Evolutionary conservation across 2,113 vertebrate species (phyloP).

Genomic region (Ia io): DNA sequence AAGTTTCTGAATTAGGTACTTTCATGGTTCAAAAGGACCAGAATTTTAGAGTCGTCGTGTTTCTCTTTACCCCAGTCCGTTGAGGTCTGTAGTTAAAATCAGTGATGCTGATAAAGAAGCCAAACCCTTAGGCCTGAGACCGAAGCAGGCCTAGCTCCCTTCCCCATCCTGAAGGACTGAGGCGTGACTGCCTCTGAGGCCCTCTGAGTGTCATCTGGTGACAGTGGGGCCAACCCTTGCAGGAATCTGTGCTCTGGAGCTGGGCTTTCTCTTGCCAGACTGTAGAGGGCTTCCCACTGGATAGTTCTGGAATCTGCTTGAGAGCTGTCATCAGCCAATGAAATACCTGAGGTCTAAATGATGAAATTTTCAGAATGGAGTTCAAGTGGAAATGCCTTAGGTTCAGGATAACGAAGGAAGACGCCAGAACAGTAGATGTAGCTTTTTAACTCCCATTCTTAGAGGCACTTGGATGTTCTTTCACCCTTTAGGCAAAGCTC

Average conservation of each 20-base stretch:
- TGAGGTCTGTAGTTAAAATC: constrained; percentile 1
- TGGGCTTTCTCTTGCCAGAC: background rate
- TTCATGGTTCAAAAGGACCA: background rate
- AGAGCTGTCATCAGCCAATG: background rate
- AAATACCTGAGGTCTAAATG: background rate
- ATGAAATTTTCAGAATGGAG: constrained; percentile 11
- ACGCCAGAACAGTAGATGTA: background rate
- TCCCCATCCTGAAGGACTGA: background rate
- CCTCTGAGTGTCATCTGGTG: background rate
- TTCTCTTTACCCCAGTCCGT: background rate
- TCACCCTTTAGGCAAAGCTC: background rate
- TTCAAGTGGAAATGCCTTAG: background rate
- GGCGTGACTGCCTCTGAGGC: background rate
- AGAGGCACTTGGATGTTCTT: background rate
- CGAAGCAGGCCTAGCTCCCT: background rate
- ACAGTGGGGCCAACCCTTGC: background rate
- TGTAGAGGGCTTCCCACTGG: background rate
- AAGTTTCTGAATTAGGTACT: constrained; percentile 7
- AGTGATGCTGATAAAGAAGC: background rate
- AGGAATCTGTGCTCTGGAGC: background rate
- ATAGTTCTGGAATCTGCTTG: background rate
- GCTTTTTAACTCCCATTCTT: constrained; percentile 1
- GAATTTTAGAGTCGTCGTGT: background rate
- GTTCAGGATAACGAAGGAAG: background rate
- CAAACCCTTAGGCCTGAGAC: background rate